phyloP scores from a whole-genome alignment of 2,797 vertebrate species.

The Labeo calbasu region DNA sequence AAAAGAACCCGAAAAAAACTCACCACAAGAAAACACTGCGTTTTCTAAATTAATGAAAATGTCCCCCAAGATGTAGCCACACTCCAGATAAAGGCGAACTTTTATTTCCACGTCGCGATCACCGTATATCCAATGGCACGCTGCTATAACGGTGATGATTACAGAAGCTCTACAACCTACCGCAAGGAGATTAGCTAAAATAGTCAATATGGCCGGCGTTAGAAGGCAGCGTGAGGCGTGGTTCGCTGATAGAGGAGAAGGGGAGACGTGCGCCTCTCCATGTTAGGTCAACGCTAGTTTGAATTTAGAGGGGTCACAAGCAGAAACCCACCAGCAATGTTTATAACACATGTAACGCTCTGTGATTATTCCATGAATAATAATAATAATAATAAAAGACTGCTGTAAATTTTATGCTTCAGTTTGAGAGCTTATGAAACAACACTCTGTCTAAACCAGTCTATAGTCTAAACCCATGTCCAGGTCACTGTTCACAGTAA shows the following conservation, averaged over 20 bases:
- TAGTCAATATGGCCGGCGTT: conserved; percentile 74
- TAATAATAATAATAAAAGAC: background rate
- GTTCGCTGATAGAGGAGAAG: conserved; percentile 43
- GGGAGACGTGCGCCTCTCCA: conserved; percentile 29
- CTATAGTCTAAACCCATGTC: too few species aligned
- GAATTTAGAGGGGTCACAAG: conserved; percentile 5
- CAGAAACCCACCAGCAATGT: background rate
- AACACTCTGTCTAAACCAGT: background rate
- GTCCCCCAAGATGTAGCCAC: conserved; percentile 8
- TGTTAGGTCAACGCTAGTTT: background rate
- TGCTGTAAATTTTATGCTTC: background rate
- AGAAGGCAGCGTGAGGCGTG: conserved; percentile 55
- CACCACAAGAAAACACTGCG: conserved; percentile 53
- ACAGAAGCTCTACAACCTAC: conserved; percentile 56
- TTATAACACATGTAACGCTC: background rate
- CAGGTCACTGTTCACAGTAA: too few species aligned
- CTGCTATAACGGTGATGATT: conserved; percentile 54
- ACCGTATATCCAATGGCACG: conserved; percentile 26
- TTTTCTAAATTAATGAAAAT: conserved; percentile 32
- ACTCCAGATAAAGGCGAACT: background rate
- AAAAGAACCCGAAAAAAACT: conserved; percentile 44
- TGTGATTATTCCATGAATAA: too few species aligned
- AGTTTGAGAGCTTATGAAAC: background rate
- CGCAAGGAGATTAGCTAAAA: conserved; percentile 72
- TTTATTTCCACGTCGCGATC: background rate